These are phyloP conservation scores for Temnothorax longispinosus DNA, from an alignment of 1,140 invertebrate species.

Conservation along the genomic window DNA sequence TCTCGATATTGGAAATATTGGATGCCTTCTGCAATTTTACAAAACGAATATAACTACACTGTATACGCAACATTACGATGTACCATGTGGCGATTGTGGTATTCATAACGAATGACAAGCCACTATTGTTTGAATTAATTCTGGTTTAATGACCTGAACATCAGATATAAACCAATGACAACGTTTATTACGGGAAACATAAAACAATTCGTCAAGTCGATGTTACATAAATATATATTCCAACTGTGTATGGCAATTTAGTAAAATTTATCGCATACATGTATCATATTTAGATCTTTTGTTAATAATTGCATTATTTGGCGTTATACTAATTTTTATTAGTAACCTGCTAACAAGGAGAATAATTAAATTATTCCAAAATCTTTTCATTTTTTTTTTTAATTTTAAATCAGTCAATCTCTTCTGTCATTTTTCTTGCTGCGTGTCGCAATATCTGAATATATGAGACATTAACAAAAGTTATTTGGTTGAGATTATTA, in stretches of 20 bases:
- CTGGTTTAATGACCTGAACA: background rate
- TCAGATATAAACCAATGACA: background rate
- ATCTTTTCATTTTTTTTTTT: background rate
- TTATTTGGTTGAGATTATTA: background rate
- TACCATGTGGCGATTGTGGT: background rate
- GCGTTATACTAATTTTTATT: background rate
- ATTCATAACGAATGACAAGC: background rate
- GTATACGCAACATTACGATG: background rate
- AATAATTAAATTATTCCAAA: background rate
- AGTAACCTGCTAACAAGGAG: background rate
- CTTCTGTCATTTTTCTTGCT: background rate
- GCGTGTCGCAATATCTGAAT: background rate
- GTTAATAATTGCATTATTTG: background rate
- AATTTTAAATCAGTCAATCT: background rate
- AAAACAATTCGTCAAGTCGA: background rate
- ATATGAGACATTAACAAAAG: background rate
- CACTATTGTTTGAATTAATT: slow-evolving; percentile 1
- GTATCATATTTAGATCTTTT: background rate
- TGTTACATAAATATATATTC: background rate
- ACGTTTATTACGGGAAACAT: background rate
- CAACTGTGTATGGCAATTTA: background rate
- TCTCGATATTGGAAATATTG: background rate
- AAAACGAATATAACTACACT: background rate
- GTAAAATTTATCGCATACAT: background rate
- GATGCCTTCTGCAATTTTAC: background rate